These are phyloP conservation scores for Enteromius radiatus DNA, from an alignment of 2,797 vertebrate species.

Conservation along the genomic window DNA sequence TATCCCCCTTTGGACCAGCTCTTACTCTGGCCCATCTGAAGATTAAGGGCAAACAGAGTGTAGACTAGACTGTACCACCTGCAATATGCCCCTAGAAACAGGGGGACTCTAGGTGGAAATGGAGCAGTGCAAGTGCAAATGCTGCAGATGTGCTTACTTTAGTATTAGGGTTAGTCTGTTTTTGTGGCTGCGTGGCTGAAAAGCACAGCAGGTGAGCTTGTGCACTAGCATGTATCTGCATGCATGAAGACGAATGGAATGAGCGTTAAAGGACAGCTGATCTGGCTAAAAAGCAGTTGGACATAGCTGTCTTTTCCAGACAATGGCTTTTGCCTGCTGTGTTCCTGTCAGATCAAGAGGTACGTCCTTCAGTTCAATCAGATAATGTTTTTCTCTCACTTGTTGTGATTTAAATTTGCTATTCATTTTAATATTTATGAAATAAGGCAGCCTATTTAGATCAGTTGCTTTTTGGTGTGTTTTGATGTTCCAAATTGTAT, in stretches of 20 bases:
- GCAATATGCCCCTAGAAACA: constrained; percentile 25
- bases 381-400: not conserved
- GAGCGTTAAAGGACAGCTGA: constrained; percentile 21
- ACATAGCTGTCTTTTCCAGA: constrained; percentile 9
- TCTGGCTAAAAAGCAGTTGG: constrained; percentile 60
- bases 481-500: not conserved
- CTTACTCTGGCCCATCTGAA: constrained; percentile 67
- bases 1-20: constrained; percentile 4
- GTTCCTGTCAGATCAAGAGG: constrained; percentile 57
- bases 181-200: constrained; percentile 3
- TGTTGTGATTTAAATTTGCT: not conserved
- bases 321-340: constrained; percentile 59
- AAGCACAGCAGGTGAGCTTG: constrained; percentile 12
- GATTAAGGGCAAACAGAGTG: constrained; percentile 73
- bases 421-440: not conserved
- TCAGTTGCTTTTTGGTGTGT: not conserved
- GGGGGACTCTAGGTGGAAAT: constrained; percentile 7
- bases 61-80: constrained; percentile 72
- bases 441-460: not conserved
- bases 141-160: constrained; percentile 35
- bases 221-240: constrained; percentile 13
- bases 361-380: constrained; percentile 30
- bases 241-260: not conserved
- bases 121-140: constrained; percentile 41
- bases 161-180: constrained; percentile 19